A percentile compares a stretch with the other conserved stretches of the same genome.
phyloP scores from a whole-genome alignment of 1,140 invertebrate genomes.

The Danaus melanippus region DNA sequence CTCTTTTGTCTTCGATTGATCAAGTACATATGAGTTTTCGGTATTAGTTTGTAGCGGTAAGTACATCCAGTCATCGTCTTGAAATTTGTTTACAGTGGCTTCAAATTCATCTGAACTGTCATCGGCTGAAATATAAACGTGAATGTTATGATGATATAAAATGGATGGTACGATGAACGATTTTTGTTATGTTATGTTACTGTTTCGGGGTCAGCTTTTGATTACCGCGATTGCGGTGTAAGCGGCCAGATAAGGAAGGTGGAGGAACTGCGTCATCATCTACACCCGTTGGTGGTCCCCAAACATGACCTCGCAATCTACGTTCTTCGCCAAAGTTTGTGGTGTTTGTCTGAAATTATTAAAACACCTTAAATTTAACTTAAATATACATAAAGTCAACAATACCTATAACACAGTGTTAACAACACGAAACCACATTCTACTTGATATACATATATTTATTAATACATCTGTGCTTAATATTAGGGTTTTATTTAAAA shows the following conservation, averaged over 20 bases:
- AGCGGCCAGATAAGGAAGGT: slow-evolving; percentile 27
- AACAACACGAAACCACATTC: too few relatives aligned
- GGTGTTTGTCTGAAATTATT: slow-evolving; percentile 30
- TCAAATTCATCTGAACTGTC: slow-evolving; percentile 67
- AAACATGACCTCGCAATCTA: slow-evolving; percentile 51
- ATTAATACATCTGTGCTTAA: too few relatives aligned
- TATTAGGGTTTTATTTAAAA: too few relatives aligned
- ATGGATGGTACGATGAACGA: slow-evolving; percentile 35
- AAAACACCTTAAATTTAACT: neutral
- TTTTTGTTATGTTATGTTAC: slow-evolving; percentile 38
- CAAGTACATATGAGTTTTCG: slow-evolving; percentile 24
- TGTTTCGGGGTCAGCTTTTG: slow-evolving; percentile 40
- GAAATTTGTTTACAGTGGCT: slow-evolving; percentile 42
- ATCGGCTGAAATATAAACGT: slow-evolving; percentile 67
- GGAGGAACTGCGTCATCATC: slow-evolving; percentile 58
- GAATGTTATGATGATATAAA: slow-evolving; percentile 52
- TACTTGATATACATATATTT: too few relatives aligned
- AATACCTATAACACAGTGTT: too few relatives aligned
- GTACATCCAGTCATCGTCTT: slow-evolving; percentile 65
- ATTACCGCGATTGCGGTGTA: slow-evolving; percentile 58
- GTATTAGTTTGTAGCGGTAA: slow-evolving; percentile 47
- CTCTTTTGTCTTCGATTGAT: slow-evolving; percentile 16
- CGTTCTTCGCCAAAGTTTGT: slow-evolving; percentile 41
- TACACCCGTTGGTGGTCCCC: slow-evolving; percentile 56
- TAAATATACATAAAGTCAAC: too few relatives aligned